Evolutionary conservation across 2,888 invertebrate species (phyloP).

Genomic region (Cepaea hortensis): DNA sequence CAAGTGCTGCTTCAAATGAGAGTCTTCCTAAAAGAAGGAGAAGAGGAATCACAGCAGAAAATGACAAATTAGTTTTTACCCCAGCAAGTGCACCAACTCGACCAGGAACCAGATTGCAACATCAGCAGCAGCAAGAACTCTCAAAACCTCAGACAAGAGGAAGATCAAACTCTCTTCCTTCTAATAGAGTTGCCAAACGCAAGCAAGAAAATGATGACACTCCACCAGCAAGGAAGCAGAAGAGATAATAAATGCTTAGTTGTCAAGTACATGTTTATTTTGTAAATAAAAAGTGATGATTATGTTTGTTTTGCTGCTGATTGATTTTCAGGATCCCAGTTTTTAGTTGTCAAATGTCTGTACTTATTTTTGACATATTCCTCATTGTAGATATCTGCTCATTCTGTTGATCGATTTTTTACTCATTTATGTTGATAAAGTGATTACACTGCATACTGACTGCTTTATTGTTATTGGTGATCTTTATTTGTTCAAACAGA

Average conservation of each 20-base stretch:
- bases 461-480: too few relatives aligned
- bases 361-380: too few relatives aligned
- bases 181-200: background rate
- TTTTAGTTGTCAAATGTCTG: background rate
- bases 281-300: background rate
- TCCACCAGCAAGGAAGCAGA: slow-evolving; percentile 30
- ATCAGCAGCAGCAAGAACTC: slow-evolving; percentile 26
- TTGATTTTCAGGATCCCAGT: background rate
- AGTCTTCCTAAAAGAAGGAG: slow-evolving; percentile 12
- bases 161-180: background rate
- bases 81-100: background rate
- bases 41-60: background rate
- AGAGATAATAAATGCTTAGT: slow-evolving; percentile 6
- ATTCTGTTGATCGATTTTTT: too few relatives aligned
- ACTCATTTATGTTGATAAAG: too few relatives aligned
- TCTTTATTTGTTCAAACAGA: too few relatives aligned
- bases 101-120: slow-evolving; percentile 35
- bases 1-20: slow-evolving; percentile 37
- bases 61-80: background rate
- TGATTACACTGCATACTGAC: too few relatives aligned
- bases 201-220: slow-evolving; percentile 7
- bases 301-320: too few relatives aligned
- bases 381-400: too few relatives aligned
- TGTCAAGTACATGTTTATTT: background rate
- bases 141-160: slow-evolving; percentile 37